phyloP scores from a whole-genome alignment of 2,113 vertebrate species.

The Colinus virginianus region DNA sequence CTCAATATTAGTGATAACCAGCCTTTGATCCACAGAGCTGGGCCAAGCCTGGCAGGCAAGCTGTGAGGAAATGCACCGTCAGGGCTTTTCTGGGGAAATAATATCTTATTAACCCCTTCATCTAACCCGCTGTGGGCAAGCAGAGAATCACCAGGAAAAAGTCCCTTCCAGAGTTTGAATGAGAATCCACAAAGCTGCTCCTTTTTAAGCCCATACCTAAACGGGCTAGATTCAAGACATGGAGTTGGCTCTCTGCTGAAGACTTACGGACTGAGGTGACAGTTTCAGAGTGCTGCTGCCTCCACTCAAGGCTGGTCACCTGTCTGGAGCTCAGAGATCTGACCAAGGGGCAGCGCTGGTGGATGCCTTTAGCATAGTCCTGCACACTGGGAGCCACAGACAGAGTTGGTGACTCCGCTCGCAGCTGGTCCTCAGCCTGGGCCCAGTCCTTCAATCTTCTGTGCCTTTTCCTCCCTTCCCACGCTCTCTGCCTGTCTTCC shows the following conservation, averaged over 20 bases:
- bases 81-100: constrained; percentile 90
- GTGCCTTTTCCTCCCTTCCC: not conserved
- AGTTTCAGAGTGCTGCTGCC: not conserved
- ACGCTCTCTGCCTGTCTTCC: not conserved
- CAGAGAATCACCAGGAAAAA: not conserved
- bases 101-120: constrained; percentile 87
- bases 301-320: not conserved
- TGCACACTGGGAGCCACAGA: rapidly evolving
- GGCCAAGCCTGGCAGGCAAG: constrained; percentile 80
- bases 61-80: constrained; percentile 86
- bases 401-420: not conserved
- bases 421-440: rapidly evolving
- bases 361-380: rapidly evolving
- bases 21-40: constrained; percentile 91
- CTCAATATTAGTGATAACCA: constrained; percentile 93
- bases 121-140: constrained; percentile 53
- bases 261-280: rapidly evolving
- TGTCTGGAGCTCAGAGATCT: not conserved
- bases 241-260: not conserved
- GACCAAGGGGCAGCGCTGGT: not conserved
- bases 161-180: constrained; percentile 13
- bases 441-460: rapidly evolving
- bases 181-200: not conserved
- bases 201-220: not conserved
- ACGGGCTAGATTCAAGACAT: not conserved